phyloP scores from a whole-genome alignment of 1,140 invertebrate species.

The Drosophila kohkoa region DNA sequence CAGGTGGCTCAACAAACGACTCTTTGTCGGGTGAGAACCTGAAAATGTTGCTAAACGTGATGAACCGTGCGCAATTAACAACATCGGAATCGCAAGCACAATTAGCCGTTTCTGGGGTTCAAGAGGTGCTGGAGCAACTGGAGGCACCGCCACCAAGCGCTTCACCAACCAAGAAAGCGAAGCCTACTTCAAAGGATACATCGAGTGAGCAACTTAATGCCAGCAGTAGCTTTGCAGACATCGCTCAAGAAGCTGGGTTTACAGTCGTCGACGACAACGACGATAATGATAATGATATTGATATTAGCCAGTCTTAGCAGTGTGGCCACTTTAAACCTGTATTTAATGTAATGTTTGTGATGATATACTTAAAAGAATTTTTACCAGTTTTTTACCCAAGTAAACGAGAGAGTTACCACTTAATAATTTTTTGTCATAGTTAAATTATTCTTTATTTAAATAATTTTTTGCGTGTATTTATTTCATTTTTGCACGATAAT shows the following conservation, averaged over 20 bases:
- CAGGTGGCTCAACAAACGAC: not conserved
- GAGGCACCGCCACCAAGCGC: conserved; percentile 21
- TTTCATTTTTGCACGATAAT: conserved; percentile 72
- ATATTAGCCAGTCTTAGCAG: not conserved
- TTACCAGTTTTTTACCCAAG: conserved; percentile 7
- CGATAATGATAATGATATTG: conserved; percentile 16
- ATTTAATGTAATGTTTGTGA: conserved; percentile 47
- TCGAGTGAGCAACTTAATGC: conserved; percentile 35
- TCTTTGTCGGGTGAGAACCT: conserved; percentile 75
- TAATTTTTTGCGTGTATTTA: conserved; percentile 72
- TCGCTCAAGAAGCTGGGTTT: conserved; percentile 48
- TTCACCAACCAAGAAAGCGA: not conserved
- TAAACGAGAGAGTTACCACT: not conserved
- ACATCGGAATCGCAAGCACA: not conserved
- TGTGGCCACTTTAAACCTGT: conserved; percentile 31
- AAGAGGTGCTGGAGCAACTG: conserved; percentile 61
- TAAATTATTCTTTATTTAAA: conserved; percentile 78
- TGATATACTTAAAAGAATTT: conserved; percentile 6
- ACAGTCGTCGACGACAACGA: conserved; percentile 58
- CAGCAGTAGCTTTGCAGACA: conserved; percentile 24
- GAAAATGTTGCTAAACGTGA: conserved; percentile 69
- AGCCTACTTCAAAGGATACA: not conserved
- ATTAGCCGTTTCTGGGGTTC: conserved; percentile 62
- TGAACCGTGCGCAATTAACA: conserved; percentile 23
- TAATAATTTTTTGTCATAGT: conserved; percentile 58